Base-by-base conservation (phyloP, 2,797 vertebrate species). In the Ptychadena robeensis region DNA sequence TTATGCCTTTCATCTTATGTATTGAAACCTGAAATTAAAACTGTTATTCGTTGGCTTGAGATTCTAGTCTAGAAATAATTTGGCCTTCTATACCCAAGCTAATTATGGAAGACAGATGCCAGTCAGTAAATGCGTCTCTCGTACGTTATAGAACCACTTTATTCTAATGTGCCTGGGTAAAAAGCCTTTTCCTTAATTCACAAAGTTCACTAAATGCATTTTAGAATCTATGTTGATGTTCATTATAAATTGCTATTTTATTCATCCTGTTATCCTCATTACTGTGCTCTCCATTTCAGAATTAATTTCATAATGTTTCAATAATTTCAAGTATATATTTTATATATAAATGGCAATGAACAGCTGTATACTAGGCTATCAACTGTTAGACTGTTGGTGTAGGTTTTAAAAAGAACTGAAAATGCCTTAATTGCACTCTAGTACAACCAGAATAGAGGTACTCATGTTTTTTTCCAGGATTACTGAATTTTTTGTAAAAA, bases 1-100 rank as follows among this genome's bases (percentile, higher is more conserved):
- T 67, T 67, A 53, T 53, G 9, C 22, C 30, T 73, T 73, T 73
- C 18, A 73, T 73, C 71, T 73, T 32, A 73, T 31, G 48, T 25
- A 71, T 59, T 9, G n/a, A 48, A 61, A 61, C 38, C n/a, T 32
- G 59, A 35, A 73, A 34, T 34, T 35, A 32, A 53, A 73, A 61
- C 31, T 35, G 27, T n/a, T 57, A 73, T 57, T 57, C 25, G 30
- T 48, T 57, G 28, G 44, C 9, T 59, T 57, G 9, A 73, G 30
- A 57, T 73, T 53, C 28, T 10, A 71, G 7, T 31, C 31, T 59
- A 59, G 53, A 59, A 59, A 73, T 59, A 59, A 73, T 59, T 34
- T 73, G 53, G 18, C 57, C 30, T 53, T 53, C 70, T 73, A 59
- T 53, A 73, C 40, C 15, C 28, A 12, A 3, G 30, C 44, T 59